These are phyloP conservation scores for Protosalanx chinensis DNA, from an alignment of 2,797 vertebrate genomes.

Conservation along the genomic window DNA sequence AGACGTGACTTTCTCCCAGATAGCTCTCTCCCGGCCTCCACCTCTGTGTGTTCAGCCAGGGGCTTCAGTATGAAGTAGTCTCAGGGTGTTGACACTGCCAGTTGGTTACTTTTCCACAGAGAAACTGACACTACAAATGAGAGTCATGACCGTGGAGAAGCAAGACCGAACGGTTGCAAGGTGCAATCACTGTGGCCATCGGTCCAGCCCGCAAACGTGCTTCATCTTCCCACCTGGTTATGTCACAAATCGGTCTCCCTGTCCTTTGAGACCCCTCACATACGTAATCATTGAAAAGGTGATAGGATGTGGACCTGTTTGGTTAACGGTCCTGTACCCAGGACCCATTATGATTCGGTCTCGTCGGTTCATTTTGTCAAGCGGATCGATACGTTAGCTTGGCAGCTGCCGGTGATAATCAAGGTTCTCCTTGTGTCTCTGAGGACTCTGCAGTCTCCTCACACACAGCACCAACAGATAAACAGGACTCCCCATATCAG, in stretches of 20 bases:
- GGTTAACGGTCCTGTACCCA: no score
- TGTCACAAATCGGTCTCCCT: slow-evolving; percentile 14
- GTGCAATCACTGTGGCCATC: neutral
- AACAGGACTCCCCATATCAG: slow-evolving; percentile 23
- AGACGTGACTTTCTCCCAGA: slow-evolving; percentile 16
- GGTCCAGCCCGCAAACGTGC: neutral
- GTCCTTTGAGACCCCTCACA: neutral
- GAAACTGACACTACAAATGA: slow-evolving; percentile 12
- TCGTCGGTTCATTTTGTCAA: no score
- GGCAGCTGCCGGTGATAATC: neutral
- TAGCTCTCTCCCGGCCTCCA: neutral
- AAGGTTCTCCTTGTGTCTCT: slow-evolving; percentile 21
- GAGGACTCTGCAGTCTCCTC: slow-evolving; percentile 9
- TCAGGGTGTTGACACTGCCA: slow-evolving; percentile 11
- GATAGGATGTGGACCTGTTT: no score
- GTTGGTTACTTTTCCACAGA: slow-evolving; percentile 8
- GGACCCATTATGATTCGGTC: no score
- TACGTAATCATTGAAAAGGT: no score
- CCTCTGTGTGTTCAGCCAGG: slow-evolving; percentile 6
- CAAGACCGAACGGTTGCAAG: slow-evolving; percentile 1
- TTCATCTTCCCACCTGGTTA: neutral
- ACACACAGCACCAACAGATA: slow-evolving; percentile 21
- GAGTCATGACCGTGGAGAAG: neutral
- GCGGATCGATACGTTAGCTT: no score
- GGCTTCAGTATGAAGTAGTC: neutral